Base-by-base conservation (phyloP, 2,888 invertebrate species). In the Rhorus exstirpatorius region DNA sequence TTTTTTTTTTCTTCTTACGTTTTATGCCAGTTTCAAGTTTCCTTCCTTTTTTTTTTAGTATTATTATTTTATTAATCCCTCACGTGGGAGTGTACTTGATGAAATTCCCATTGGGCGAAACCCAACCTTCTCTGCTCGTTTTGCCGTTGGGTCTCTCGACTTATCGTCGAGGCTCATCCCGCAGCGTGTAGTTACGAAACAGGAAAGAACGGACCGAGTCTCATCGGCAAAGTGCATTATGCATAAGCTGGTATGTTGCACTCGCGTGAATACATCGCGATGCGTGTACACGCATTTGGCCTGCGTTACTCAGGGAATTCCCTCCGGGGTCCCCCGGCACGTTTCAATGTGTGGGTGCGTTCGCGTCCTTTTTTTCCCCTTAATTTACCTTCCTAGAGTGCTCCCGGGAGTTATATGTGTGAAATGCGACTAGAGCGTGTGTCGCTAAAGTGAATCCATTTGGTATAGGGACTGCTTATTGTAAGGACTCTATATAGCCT, bases 141-240 rank as follows among this genome's bases (percentile, higher is more conserved):
- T 31, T 31, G 31, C 31, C 31, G 6, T 3, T 6, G 31, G 2
- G 31, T 31, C 6, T 31, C 31, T 6, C 38, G 44, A 14, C n/a
- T 58, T 46, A 55, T 72, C 72, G 67, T 63, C 26, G 71, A 53
- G 58, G 55, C 44, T 67, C 31, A 51, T 65, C n/a, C 55, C 24
- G 14, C 2, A n/a, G 41, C 35, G 35, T 76, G 61, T 19, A 41
- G 21, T 7, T 1, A 49, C 53, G 74, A 74, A 58, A 78, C 55
- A 67, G 81, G 81, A 81, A 81, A 68, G 60, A 31, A 31, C 74
- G 31, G 63, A 31, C 60, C 51, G 46, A 72, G 53, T 61, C 78
- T 65, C 77, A 81, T 78, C 74, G 77, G 77, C 61, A 80, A 80
- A 65, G 80, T 72, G 83, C 80, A 83, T 80, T 76, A 72, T 72